Conservation (phyloP, 2,113 vertebrate genomes). For the Deroptyus accipitrinus region DNA sequence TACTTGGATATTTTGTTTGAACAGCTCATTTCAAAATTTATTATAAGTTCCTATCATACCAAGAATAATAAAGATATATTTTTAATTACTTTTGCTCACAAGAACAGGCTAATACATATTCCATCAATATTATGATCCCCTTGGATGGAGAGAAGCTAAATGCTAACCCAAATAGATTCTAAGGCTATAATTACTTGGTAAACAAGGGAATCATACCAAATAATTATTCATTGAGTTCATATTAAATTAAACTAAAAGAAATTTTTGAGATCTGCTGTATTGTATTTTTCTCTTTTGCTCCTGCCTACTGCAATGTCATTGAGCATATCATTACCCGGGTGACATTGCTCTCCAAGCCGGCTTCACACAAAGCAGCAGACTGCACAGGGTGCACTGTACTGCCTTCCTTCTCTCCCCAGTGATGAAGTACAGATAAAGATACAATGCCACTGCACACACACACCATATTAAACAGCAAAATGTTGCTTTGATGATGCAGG, state of each 20-base stretch:
- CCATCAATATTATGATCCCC: constrained; percentile 79
- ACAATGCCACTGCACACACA: neutral
- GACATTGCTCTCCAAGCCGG: neutral
- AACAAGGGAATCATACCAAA: constrained; percentile 77
- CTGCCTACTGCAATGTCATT: constrained; percentile 41
- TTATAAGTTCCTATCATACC: constrained; percentile 74
- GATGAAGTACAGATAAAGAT: neutral
- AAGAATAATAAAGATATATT: constrained; percentile 81
- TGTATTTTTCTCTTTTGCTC: constrained; percentile 2
- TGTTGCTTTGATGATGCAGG: neutral
- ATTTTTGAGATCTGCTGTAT: neutral
- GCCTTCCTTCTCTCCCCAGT: neutral
- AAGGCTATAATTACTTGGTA: constrained; percentile 79
- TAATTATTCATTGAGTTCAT: constrained; percentile 70
- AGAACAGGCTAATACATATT: constrained; percentile 78
- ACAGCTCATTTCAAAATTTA: constrained; percentile 76
- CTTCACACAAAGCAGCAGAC: neutral
- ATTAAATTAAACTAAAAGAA: constrained; percentile 65
- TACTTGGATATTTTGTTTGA: constrained; percentile 74
- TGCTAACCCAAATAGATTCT: constrained; percentile 81
- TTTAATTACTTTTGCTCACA: constrained; percentile 79
- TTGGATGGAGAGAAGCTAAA: constrained; percentile 75
- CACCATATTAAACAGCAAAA: neutral
- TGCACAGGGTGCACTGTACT: neutral
- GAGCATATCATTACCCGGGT: neutral